phyloP scores from a whole-genome alignment of 2,888 invertebrate genomes.

The Didymodactylos carnosus region DNA sequence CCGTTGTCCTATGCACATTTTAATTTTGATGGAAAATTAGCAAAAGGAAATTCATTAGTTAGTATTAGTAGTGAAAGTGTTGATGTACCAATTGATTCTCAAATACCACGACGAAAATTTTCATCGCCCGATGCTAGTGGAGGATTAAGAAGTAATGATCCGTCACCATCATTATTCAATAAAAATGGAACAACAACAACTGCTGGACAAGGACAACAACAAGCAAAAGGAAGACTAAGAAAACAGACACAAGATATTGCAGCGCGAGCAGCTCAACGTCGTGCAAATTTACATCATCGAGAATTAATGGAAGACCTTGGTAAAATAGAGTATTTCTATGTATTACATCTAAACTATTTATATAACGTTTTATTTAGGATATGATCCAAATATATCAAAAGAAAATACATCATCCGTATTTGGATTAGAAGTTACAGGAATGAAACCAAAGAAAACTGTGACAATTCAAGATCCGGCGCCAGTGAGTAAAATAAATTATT shows the following conservation, averaged over 20 bases:
- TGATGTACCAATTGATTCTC: not conserved
- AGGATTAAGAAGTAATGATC: not conserved
- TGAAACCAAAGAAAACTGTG: not conserved
- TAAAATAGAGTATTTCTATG: not conserved
- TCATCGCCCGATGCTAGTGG: not conserved
- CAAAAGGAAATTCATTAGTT: not conserved
- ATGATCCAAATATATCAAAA: not conserved
- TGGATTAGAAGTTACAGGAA: not conserved
- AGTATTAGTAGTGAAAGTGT: not conserved
- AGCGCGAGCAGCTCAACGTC: conserved; percentile 9
- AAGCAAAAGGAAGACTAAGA: not conserved
- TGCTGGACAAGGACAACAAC: not conserved
- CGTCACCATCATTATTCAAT: not conserved
- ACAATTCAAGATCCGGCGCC: not conserved
- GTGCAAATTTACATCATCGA: conserved; percentile 7
- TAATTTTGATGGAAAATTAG: not conserved
- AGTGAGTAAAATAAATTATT: too few relatives aligned
- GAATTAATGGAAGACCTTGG: conserved; percentile 13
- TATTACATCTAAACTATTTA: not conserved
- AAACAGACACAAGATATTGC: conserved; percentile 13
- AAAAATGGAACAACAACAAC: not conserved
- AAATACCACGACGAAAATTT: too few relatives aligned
- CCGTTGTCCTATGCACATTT: not conserved
- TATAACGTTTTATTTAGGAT: not conserved
- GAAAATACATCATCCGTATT: not conserved